Evolutionary conservation across 2,888 invertebrate species (phyloP).

Genomic region (Ectropis crepuscularia): DNA sequence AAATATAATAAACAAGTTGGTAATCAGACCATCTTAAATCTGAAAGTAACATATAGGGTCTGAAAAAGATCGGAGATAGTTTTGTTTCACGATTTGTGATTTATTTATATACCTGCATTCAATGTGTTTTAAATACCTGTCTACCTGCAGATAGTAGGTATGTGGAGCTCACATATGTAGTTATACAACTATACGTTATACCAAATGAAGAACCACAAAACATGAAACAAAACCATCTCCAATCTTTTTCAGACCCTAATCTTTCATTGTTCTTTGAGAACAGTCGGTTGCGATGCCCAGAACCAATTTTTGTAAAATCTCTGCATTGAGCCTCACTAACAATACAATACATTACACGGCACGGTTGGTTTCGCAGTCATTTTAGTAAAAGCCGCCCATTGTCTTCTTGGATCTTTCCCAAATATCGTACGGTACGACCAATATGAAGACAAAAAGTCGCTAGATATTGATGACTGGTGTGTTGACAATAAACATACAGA

Average conservation of each 20-base stretch:
- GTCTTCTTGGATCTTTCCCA: constrained; percentile 67
- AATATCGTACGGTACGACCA: constrained; percentile 57
- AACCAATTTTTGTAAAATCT: constrained; percentile 35
- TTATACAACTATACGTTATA: too few relatives aligned
- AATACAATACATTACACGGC: constrained; percentile 43
- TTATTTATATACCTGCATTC: too few relatives aligned
- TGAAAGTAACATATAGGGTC: too few relatives aligned
- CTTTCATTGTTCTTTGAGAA: constrained; percentile 21
- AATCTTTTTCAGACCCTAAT: constrained; percentile 19
- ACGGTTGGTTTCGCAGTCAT: constrained; percentile 55
- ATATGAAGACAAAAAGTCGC: constrained; percentile 64
- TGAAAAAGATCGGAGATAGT: too few relatives aligned
- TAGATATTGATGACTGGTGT: constrained; percentile 56
- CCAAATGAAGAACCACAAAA: constrained; percentile 2
- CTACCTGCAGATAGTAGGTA: too few relatives aligned
- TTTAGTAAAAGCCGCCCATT: constrained; percentile 73
- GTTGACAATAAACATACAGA: constrained; percentile 55
- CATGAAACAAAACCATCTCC: constrained; percentile 13
- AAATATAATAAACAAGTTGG: constrained; percentile 4
- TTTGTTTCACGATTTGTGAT: too few relatives aligned
- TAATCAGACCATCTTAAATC: neutral
- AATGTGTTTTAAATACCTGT: too few relatives aligned
- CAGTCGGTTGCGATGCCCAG: constrained; percentile 5
- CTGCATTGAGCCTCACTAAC: constrained; percentile 33
- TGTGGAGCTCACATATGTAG: too few relatives aligned